Conservation (phyloP, 2,797 vertebrate species). For the Parauchenoglanis ngamensis region DNA sequence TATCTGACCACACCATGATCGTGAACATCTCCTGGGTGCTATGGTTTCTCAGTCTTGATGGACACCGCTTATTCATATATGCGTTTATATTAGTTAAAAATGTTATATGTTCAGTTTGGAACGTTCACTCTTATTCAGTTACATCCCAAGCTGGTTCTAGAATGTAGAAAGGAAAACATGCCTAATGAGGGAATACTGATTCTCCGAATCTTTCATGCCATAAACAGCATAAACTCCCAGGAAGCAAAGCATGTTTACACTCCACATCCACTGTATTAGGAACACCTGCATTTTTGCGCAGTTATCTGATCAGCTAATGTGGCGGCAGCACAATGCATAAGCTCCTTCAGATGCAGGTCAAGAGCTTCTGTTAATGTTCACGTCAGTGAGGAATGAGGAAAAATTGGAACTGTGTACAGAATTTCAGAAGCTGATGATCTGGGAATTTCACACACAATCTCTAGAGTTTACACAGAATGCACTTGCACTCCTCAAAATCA, state of each 20-base stretch:
- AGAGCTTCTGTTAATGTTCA: no score
- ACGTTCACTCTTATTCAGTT: neutral
- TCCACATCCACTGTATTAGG: neutral
- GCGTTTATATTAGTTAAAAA: neutral
- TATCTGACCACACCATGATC: neutral
- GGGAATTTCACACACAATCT: neutral
- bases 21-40: neutral
- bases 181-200: neutral
- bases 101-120: neutral
- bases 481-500: neutral
- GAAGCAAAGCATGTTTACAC: neutral
- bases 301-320: no score
- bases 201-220: neutral
- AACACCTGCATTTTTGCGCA: no score
- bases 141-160: neutral
- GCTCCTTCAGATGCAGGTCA: no score
- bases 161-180: neutral
- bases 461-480: neutral
- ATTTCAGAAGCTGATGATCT: neutral
- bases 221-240: no score
- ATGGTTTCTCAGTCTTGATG: neutral
- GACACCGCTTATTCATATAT: neutral
- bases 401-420: no score
- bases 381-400: no score
- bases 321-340: no score